Conservation (phyloP, 2,888 invertebrate species). For the Glaucopsyche alexis region DNA sequence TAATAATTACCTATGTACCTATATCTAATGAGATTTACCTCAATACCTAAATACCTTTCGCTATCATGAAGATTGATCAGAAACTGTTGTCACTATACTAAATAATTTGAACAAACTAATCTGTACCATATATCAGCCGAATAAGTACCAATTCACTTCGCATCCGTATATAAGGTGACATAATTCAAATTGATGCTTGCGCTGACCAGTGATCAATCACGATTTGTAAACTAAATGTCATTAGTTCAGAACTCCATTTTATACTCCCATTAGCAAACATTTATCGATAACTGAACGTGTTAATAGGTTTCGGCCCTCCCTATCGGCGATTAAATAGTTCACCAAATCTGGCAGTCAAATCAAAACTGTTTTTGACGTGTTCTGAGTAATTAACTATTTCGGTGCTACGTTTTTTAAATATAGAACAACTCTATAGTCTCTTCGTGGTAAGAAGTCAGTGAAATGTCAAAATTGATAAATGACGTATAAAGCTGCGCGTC, state of each 20-base stretch:
- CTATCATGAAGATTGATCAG: constrained; percentile 31
- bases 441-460: too few relatives aligned
- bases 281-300: constrained; percentile 36
- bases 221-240: constrained; percentile 34
- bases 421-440: too few relatives aligned
- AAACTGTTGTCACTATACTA: constrained; percentile 22
- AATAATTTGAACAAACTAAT: constrained; percentile 12
- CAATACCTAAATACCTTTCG: constrained; percentile 29
- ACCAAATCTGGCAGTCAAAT: constrained; percentile 20
- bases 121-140: not conserved
- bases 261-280: constrained; percentile 38
- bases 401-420: not conserved
- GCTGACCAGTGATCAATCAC: constrained; percentile 38
- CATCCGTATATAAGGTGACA: constrained; percentile 30
- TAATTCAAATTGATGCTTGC: constrained; percentile 34
- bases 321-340: constrained; percentile 33
- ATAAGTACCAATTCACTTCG: constrained; percentile 15
- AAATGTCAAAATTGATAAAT: too few relatives aligned
- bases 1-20: not conserved
- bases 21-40: constrained; percentile 20
- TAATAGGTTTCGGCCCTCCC: constrained; percentile 34
- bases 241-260: constrained; percentile 34
- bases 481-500: too few relatives aligned
- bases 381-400: not conserved
- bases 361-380: constrained; percentile 7